Conservation (phyloP, 2,113 vertebrate genomes). For the Gymnobelideus leadbeateri region DNA sequence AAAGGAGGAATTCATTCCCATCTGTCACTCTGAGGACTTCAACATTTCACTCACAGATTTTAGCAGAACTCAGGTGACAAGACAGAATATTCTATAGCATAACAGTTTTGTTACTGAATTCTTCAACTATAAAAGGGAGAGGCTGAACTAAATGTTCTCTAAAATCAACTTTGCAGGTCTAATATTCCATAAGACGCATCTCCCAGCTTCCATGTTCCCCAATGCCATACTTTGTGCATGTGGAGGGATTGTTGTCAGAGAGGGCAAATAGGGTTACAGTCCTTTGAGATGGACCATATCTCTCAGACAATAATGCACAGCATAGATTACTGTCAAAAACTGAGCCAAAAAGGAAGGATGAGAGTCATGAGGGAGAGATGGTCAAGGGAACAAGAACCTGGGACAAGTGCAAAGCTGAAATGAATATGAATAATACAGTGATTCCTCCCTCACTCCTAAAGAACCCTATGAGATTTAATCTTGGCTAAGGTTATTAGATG, state of each 20-base stretch:
- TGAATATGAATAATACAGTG: background rate
- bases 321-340: background rate
- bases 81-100: background rate
- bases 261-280: background rate
- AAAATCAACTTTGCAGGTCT: background rate
- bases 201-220: background rate
- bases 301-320: background rate
- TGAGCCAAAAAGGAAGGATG: background rate
- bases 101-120: background rate
- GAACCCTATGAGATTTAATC: background rate
- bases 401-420: background rate
- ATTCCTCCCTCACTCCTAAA: background rate
- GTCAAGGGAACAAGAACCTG: background rate
- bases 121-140: conserved; percentile 28
- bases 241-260: background rate
- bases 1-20: background rate
- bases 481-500: background rate
- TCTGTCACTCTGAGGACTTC: background rate
- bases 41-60: background rate
- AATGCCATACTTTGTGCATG: background rate
- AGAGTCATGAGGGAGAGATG: background rate
- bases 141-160: background rate
- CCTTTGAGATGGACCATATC: background rate
- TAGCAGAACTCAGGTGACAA: background rate
- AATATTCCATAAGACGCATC: background rate